These are phyloP conservation scores for Tetrax tetrax DNA, from an alignment of 2,113 vertebrate species.

Conservation along the genomic window DNA sequence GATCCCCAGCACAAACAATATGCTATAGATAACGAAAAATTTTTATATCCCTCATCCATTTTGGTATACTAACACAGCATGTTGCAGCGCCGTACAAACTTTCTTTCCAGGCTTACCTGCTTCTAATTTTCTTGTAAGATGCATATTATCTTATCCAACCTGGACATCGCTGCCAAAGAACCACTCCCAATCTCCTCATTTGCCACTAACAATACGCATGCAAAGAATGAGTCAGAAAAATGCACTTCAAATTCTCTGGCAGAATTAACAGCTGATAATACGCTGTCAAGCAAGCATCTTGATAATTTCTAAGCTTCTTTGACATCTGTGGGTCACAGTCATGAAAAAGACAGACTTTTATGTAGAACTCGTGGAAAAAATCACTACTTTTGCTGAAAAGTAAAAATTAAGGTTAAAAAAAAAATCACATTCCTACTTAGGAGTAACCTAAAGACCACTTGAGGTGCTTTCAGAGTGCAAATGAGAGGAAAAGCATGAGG, in stretches of 20 bases:
- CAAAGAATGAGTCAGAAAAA: background rate
- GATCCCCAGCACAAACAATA: background rate
- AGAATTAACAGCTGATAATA: background rate
- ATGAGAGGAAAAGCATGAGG: background rate
- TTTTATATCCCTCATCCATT: background rate
- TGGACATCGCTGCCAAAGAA: background rate
- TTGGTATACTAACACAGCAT: background rate
- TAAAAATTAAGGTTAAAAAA: background rate
- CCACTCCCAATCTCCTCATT: background rate
- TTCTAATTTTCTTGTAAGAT: background rate
- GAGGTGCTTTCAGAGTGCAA: background rate
- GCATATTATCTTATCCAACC: background rate
- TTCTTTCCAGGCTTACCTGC: background rate
- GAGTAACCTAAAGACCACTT: background rate
- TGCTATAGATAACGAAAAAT: background rate
- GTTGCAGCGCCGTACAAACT: background rate
- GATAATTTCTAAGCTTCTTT: background rate
- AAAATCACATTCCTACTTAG: background rate
- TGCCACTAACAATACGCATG: background rate
- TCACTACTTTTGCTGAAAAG: rapidly evolving
- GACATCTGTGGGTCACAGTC: background rate
- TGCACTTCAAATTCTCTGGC: background rate
- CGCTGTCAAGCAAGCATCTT: background rate
- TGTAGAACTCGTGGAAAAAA: background rate
- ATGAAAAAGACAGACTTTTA: background rate